phyloP scores from a whole-genome alignment of 2,797 vertebrate species.

The Spinibarbus caldwelli region DNA sequence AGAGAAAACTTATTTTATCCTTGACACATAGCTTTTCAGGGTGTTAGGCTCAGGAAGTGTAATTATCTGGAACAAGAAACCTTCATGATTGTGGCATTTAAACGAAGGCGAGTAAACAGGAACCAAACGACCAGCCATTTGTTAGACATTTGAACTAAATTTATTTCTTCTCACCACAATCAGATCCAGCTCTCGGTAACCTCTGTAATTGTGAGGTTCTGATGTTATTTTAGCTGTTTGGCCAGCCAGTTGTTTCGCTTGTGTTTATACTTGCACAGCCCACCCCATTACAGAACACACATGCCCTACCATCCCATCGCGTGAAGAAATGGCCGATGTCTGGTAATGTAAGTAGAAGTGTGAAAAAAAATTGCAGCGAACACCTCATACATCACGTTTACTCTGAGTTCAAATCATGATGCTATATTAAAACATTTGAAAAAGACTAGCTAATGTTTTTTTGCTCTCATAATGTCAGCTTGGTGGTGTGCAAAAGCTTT shows the following conservation, averaged over 20 bases:
- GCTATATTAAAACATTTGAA: conserved; percentile 33
- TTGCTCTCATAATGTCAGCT: conserved; percentile 3
- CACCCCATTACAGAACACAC: conserved; percentile 1
- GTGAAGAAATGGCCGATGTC: conserved; percentile 17
- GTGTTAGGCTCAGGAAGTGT: conserved; percentile 49
- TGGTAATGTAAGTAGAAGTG: conserved; percentile 19
- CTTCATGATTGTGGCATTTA: conserved; percentile 22
- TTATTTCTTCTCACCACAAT: conserved; percentile 39
- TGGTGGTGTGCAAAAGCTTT: background rate
- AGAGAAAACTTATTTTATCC: conserved; percentile 55
- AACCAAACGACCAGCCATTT: conserved; percentile 27
- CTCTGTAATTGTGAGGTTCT: conserved; percentile 36
- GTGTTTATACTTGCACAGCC: conserved; percentile 33
- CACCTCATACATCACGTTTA: conserved; percentile 14
- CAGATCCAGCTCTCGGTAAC: conserved; percentile 15
- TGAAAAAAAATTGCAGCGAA: conserved; percentile 6
- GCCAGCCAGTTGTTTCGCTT: background rate
- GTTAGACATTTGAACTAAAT: conserved; percentile 36
- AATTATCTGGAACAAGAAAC: conserved; percentile 54
- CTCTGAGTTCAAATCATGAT: background rate
- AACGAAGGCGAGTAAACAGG: conserved; percentile 43
- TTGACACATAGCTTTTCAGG: conserved; percentile 43
- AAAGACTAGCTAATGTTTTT: background rate
- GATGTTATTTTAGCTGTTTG: conserved; percentile 41
- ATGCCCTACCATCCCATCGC: conserved; percentile 9